phyloP scores from a whole-genome alignment of 2,797 vertebrate genomes.

The Lithobates pipiens region DNA sequence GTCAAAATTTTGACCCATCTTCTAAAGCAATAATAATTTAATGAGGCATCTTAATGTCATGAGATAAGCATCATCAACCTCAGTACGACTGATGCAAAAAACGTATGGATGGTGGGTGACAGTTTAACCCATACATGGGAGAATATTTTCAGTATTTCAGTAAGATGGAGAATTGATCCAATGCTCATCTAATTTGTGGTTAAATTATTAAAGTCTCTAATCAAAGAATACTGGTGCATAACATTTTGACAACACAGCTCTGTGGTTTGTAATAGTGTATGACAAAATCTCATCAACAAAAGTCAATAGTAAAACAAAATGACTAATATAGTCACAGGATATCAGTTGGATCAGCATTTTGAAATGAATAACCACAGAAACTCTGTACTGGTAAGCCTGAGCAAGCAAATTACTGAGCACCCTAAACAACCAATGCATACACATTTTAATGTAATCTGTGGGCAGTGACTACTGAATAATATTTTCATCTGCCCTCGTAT shows the following conservation, averaged over 20 bases:
- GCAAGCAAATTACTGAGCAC: slow-evolving; percentile 26
- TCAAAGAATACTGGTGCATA: slow-evolving; percentile 76
- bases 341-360: slow-evolving; percentile 61
- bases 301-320: slow-evolving; percentile 78
- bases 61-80: slow-evolving; percentile 69
- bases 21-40: slow-evolving; percentile 67
- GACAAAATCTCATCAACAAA: slow-evolving; percentile 78
- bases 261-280: slow-evolving; percentile 81
- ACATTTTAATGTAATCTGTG: not conserved
- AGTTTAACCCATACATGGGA: slow-evolving; percentile 30
- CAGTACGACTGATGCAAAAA: slow-evolving; percentile 48
- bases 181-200: slow-evolving; percentile 57
- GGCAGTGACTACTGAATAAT: not conserved
- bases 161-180: slow-evolving; percentile 10
- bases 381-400: not conserved
- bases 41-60: slow-evolving; percentile 66
- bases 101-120: not conserved
- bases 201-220: slow-evolving; percentile 69
- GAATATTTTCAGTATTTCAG: not conserved
- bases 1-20: slow-evolving; percentile 30
- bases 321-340: slow-evolving; percentile 67
- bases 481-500: not conserved
- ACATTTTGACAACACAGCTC: slow-evolving; percentile 73
- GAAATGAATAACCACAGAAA: slow-evolving; percentile 26
- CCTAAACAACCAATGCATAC: not conserved